Evolutionary conservation across 2,888 invertebrate genomes (phyloP).

Genomic region (Lamproptera curius): DNA sequence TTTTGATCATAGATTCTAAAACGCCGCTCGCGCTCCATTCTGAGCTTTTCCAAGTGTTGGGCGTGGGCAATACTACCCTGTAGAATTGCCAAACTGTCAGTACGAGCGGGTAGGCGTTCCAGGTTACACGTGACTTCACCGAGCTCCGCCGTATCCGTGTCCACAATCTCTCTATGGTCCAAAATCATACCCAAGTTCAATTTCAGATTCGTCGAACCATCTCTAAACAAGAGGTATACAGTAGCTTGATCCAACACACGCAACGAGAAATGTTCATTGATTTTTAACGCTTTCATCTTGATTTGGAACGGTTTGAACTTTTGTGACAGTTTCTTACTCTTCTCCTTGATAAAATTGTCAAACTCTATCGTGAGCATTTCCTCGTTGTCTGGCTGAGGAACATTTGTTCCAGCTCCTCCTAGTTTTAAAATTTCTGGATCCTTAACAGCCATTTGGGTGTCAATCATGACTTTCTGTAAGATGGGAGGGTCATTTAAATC

Average conservation of each 20-base stretch:
- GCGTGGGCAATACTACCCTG: conserved; percentile 52
- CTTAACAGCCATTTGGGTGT: conserved; percentile 59
- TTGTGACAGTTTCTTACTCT: conserved; percentile 56
- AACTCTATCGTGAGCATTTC: conserved; percentile 68
- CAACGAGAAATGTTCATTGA: conserved; percentile 65
- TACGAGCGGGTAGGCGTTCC: conserved; percentile 38
- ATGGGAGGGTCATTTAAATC: conserved; percentile 66
- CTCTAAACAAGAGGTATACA: conserved; percentile 58
- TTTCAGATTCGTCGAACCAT: conserved; percentile 58
- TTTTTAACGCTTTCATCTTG: conserved; percentile 67
- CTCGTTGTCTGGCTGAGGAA: conserved; percentile 47
- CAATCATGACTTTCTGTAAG: conserved; percentile 68
- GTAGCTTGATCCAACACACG: conserved; percentile 63
- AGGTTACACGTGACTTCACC: conserved; percentile 36
- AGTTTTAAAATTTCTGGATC: conserved; percentile 56
- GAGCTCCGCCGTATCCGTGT: conserved; percentile 45
- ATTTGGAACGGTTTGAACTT: conserved; percentile 66
- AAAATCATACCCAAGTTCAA: conserved; percentile 68
- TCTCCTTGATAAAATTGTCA: conserved; percentile 65
- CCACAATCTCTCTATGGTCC: conserved; percentile 72
- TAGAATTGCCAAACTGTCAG: conserved; percentile 55
- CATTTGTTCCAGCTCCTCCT: conserved; percentile 34
- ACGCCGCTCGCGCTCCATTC: conserved; percentile 45
- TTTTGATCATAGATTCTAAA: conserved; percentile 36
- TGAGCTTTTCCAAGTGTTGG: conserved; percentile 43